Conservation (phyloP, 1,140 invertebrate species). For the Pogonognathellus flavescens region DNA sequence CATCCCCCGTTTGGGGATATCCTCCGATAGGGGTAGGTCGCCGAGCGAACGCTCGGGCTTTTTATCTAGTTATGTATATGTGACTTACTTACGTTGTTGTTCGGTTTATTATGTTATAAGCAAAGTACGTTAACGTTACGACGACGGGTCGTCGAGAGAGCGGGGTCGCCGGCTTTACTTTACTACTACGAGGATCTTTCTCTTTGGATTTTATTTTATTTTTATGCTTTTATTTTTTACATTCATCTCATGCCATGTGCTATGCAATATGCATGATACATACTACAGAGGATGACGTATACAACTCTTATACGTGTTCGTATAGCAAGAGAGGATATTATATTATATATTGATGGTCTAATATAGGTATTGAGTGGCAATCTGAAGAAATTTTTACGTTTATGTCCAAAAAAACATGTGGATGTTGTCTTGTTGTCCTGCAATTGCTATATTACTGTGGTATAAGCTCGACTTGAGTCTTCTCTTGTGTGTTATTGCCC, state of each 20-base stretch:
- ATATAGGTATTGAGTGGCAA: slow-evolving; percentile 12
- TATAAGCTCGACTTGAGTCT: too few relatives aligned
- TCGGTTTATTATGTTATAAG: neutral
- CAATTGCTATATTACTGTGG: neutral
- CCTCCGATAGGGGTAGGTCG: too few relatives aligned
- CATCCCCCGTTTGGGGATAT: too few relatives aligned
- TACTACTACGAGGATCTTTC: neutral
- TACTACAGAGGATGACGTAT: neutral
- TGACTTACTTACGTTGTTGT: slow-evolving; percentile 18
- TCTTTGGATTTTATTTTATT: slow-evolving; percentile 31
- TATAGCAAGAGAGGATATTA: neutral
- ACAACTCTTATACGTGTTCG: too few relatives aligned
- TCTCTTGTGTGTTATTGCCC: neutral
- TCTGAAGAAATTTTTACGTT: slow-evolving; percentile 41
- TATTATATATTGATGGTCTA: neutral
- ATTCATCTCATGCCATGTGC: neutral
- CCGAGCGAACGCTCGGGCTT: too few relatives aligned
- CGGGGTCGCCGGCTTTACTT: slow-evolving; percentile 4
- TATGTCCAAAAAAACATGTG: slow-evolving; percentile 16
- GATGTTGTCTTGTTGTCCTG: slow-evolving; percentile 5
- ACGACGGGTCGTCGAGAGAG: slow-evolving; percentile 4
- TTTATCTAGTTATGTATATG: too few relatives aligned
- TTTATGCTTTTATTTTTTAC: slow-evolving; percentile 39
- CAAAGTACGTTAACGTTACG: neutral
- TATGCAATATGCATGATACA: neutral